These are phyloP conservation scores for Neolamprologus modestus DNA, from an alignment of 2,113 vertebrate genomes.

Conservation along the genomic window DNA sequence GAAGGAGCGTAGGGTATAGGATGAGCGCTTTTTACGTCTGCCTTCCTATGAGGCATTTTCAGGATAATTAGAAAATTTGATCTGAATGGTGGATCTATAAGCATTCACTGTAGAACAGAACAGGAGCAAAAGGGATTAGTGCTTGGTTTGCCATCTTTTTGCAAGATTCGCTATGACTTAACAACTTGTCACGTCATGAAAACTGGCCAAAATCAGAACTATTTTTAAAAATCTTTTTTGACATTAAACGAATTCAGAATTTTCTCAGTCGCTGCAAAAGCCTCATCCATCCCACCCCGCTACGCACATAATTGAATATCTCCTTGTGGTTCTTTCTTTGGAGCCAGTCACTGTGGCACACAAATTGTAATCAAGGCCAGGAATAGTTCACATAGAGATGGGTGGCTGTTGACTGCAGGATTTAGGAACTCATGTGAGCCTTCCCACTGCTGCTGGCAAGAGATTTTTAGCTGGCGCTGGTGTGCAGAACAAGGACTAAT, in stretches of 20 bases:
- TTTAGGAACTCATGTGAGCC: slow-evolving; percentile 40
- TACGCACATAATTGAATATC: slow-evolving; percentile 32
- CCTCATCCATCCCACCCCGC: background rate
- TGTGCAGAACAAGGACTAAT: slow-evolving; percentile 61
- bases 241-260: background rate
- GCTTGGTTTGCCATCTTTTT: background rate
- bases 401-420: slow-evolving; percentile 46
- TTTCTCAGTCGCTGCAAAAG: background rate
- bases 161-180: background rate
- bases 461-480: slow-evolving; percentile 36
- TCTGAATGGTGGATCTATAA: slow-evolving; percentile 31
- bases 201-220: background rate
- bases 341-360: slow-evolving; percentile 26
- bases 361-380: slow-evolving; percentile 49
- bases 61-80: slow-evolving; percentile 46
- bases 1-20: background rate
- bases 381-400: slow-evolving; percentile 12
- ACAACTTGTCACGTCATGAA: background rate
- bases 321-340: slow-evolving; percentile 11
- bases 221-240: background rate
- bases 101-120: slow-evolving; percentile 11
- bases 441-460: slow-evolving; percentile 37
- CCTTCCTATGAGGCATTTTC: slow-evolving; percentile 13
- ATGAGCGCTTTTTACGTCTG: background rate
- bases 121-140: background rate